Evolutionary conservation across 2,797 vertebrate genomes (phyloP).

Genomic region (Sebastes trivittatus): DNA sequence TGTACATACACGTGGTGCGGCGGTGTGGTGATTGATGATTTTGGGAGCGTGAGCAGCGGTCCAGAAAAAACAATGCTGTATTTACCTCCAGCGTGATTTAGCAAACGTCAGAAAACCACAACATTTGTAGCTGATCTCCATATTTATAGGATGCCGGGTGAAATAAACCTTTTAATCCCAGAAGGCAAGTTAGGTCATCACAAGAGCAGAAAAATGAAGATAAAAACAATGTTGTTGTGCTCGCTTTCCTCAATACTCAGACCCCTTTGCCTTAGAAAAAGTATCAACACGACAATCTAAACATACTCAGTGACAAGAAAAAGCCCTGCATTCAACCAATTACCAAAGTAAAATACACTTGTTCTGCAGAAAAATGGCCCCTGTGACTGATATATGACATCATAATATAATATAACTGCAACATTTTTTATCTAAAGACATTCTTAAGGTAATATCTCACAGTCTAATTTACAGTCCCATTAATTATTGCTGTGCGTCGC

Average conservation of each 20-base stretch:
- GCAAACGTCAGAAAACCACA: neutral
- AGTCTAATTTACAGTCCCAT: too few species aligned
- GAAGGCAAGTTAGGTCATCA: neutral
- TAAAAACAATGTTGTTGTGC: neutral
- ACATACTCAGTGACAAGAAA: neutral
- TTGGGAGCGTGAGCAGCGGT: neutral
- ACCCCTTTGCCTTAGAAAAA: neutral
- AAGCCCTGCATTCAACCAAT: neutral
- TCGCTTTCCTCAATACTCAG: neutral
- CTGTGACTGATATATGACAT: neutral
- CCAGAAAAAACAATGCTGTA: constrained; percentile 1
- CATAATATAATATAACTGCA: neutral
- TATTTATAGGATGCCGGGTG: neutral
- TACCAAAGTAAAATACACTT: neutral
- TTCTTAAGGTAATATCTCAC: neutral
- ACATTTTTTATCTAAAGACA: neutral
- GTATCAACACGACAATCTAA: neutral
- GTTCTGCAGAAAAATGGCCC: neutral
- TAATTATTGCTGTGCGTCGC: neutral
- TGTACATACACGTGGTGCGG: neutral
- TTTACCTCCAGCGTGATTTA: neutral
- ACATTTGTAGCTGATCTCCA: neutral
- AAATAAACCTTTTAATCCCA: neutral
- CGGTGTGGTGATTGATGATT: constrained; percentile 20
- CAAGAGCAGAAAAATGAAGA: neutral